Evolutionary conservation across 2,888 invertebrate species (phyloP).

Genomic region (Netelia virgata): DNA sequence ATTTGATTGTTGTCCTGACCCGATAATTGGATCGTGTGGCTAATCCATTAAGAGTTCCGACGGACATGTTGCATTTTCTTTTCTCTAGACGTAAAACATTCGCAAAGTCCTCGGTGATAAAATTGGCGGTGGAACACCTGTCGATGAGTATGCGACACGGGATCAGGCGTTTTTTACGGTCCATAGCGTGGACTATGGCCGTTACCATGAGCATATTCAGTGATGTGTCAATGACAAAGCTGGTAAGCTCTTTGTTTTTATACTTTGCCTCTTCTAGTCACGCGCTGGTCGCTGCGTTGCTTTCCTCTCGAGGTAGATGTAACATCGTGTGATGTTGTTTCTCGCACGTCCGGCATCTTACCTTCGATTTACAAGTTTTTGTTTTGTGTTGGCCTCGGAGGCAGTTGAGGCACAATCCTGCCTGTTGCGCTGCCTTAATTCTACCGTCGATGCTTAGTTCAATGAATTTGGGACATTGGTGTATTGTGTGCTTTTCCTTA

Average conservation of each 20-base stretch:
- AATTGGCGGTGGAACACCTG: constrained; percentile 42
- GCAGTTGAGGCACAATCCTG: constrained; percentile 43
- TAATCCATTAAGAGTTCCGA: constrained; percentile 18
- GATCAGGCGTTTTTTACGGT: constrained; percentile 6
- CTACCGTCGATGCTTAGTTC: constrained; percentile 22
- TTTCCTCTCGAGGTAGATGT: constrained; percentile 13
- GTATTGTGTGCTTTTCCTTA: neutral
- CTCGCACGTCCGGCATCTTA: constrained; percentile 46
- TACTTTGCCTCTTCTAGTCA: neutral
- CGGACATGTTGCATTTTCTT: neutral
- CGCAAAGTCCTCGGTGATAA: constrained; percentile 37
- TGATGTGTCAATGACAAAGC: neutral
- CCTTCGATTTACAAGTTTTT: neutral
- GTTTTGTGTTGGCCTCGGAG: constrained; percentile 30
- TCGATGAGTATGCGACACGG: constrained; percentile 51
- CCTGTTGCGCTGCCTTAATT: constrained; percentile 33
- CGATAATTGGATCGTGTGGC: constrained; percentile 16
- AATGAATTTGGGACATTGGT: constrained; percentile 16
- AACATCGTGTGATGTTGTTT: constrained; percentile 43
- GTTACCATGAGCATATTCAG: constrained; percentile 27
- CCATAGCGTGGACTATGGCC: constrained; percentile 4
- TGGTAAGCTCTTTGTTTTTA: neutral
- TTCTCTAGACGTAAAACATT: neutral
- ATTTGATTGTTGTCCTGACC: constrained; percentile 36
- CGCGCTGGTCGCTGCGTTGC: too few relatives aligned